phyloP scores from a whole-genome alignment of 1,140 invertebrate genomes.

The Chrysomallon squamiferum region DNA sequence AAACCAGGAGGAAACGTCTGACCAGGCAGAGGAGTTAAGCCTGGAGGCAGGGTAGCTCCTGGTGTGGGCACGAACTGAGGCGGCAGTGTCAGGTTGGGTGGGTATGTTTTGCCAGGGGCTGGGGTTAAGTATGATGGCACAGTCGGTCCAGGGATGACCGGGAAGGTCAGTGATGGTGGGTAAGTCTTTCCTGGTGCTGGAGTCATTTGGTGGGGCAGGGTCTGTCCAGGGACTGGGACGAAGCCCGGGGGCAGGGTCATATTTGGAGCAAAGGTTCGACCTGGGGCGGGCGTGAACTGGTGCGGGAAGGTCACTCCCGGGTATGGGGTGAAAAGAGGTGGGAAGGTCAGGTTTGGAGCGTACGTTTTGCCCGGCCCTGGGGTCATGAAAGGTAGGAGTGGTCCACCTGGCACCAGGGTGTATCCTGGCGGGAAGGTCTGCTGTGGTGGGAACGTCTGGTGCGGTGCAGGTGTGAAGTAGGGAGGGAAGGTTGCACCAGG shows the following conservation, averaged over 20 bases:
- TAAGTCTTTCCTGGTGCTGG: slow-evolving; percentile 34
- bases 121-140: slow-evolving; percentile 29
- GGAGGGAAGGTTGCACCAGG: slow-evolving; percentile 4
- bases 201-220: slow-evolving; percentile 32
- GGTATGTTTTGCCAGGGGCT: slow-evolving; percentile 32
- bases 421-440: background rate
- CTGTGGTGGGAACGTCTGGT: background rate
- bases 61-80: slow-evolving; percentile 24
- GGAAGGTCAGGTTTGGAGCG: background rate
- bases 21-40: background rate
- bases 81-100: slow-evolving; percentile 20
- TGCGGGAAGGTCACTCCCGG: slow-evolving; percentile 1
- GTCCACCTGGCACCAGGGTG: background rate
- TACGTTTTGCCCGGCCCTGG: background rate
- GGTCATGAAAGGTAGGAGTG: background rate
- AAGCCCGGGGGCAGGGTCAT: no score
- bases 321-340: background rate
- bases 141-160: slow-evolving; percentile 24
- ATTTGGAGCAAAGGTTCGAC: no score
- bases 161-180: slow-evolving; percentile 16
- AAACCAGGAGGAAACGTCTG: slow-evolving; percentile 10
- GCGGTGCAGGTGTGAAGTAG: no score
- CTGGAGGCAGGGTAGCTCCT: slow-evolving; percentile 8
- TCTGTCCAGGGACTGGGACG: slow-evolving; percentile 18
- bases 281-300: slow-evolving; percentile 14